Percentiles rank a stretch among this genome's conserved stretches.
Evolutionary conservation across 2,113 vertebrate genomes (phyloP).

Genomic region (Hydrolagus affinis): DNA sequence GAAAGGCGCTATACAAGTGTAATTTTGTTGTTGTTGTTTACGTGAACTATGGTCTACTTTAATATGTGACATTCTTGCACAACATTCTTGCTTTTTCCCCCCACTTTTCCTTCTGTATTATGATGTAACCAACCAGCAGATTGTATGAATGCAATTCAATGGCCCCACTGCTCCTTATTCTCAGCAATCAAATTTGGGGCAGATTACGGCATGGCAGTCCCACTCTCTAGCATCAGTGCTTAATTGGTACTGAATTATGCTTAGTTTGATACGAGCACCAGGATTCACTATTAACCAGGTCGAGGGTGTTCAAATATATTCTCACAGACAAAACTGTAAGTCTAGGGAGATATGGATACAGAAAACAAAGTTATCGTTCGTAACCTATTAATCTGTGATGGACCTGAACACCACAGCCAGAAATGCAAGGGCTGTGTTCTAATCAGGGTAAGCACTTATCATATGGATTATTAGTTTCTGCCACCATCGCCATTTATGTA

Average conservation of each 20-base stretch:
- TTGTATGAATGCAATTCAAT: background rate
- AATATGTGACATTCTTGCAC: background rate
- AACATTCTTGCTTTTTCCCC: too few relatives aligned
- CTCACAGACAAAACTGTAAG: background rate
- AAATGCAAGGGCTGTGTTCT: background rate
- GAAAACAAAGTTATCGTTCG: background rate
- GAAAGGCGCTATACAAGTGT: too few relatives aligned
- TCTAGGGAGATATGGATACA: background rate
- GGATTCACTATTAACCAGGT: background rate
- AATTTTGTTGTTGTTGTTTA: too few relatives aligned
- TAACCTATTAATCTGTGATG: background rate
- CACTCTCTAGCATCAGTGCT: background rate
- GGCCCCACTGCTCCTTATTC: too few relatives aligned
- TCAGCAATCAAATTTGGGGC: too few relatives aligned
- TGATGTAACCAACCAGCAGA: background rate
- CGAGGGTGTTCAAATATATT: background rate
- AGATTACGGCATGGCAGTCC: too few relatives aligned
- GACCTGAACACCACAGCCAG: too few relatives aligned
- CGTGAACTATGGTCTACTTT: background rate
- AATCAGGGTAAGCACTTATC: background rate
- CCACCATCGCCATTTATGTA: background rate
- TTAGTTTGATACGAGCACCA: background rate
- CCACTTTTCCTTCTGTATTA: background rate
- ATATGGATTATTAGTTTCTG: too few relatives aligned
- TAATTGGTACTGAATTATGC: background rate